Evolutionary conservation across 2,797 vertebrate species (phyloP).

Genomic region (Linurgus olivaceus): DNA sequence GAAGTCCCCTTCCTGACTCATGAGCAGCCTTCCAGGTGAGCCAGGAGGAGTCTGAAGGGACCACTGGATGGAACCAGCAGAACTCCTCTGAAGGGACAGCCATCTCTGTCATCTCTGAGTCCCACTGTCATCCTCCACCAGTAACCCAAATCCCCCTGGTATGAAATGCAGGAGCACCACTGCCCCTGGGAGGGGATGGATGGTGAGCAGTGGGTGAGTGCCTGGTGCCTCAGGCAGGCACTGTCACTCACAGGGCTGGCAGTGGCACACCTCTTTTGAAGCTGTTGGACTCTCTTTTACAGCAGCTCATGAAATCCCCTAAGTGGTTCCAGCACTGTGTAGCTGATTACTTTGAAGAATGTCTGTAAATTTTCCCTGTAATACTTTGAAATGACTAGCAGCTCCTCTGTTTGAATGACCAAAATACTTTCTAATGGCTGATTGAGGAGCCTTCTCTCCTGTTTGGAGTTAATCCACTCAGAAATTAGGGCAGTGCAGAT

Average conservation of each 20-base stretch:
- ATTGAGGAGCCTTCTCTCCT: constrained; percentile 9
- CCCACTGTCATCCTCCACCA: not conserved
- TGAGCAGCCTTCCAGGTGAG: not conserved
- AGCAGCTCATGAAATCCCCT: not conserved
- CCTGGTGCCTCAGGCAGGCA: not conserved
- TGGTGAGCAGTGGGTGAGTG: not conserved
- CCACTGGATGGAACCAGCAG: not conserved
- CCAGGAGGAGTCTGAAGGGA: not conserved
- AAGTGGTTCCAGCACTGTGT: not conserved
- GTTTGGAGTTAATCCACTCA: constrained; percentile 6
- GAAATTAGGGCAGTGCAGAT: not conserved
- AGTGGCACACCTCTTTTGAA: not conserved
- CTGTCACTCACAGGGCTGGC: not conserved
- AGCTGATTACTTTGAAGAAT: constrained; percentile 12
- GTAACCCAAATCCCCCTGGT: not conserved
- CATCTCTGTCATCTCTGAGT: not conserved
- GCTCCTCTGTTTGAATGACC: not conserved
- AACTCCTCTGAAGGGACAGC: not conserved
- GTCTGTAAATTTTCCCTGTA: not conserved
- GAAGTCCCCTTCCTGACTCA: not conserved
- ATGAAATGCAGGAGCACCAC: not conserved
- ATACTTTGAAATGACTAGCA: constrained; percentile 14
- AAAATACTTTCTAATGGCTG: constrained; percentile 21
- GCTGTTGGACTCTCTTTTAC: not conserved
- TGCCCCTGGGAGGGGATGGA: not conserved